phyloP scores from a whole-genome alignment of 2,797 vertebrate species.

The Sebastolobus alascanus region DNA sequence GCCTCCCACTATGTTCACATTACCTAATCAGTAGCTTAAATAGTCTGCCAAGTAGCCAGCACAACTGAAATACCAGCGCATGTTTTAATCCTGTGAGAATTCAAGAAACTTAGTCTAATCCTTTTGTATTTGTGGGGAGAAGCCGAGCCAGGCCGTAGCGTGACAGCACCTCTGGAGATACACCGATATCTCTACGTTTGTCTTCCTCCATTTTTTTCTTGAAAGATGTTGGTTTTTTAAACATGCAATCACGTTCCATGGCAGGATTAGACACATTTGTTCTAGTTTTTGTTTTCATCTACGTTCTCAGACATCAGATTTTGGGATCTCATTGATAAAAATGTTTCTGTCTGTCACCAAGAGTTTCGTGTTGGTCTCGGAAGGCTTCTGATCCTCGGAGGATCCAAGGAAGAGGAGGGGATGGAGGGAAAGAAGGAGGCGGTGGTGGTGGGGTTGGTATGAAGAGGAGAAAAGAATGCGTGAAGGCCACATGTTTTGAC shows the following conservation, averaged over 20 bases:
- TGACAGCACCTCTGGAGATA: constrained; percentile 67
- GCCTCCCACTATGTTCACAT: constrained; percentile 54
- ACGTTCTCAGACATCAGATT: constrained; percentile 73
- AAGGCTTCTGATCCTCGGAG: constrained; percentile 49
- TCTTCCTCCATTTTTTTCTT: constrained; percentile 16
- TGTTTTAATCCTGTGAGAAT: constrained; percentile 70
- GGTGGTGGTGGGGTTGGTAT: background rate
- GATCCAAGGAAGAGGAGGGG: constrained; percentile 8
- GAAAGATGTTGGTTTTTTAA: constrained; percentile 4
- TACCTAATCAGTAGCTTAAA: constrained; percentile 59
- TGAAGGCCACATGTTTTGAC: constrained; percentile 65
- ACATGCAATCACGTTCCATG: constrained; percentile 48
- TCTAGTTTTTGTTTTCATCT: constrained; percentile 53
- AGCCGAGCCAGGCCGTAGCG: constrained; percentile 49
- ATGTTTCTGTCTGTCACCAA: constrained; percentile 72
- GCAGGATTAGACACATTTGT: constrained; percentile 66
- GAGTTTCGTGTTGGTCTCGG: constrained; percentile 49
- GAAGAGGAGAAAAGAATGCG: constrained; percentile 57
- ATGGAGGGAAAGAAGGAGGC: background rate
- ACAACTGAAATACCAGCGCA: constrained; percentile 65
- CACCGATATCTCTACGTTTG: constrained; percentile 49
- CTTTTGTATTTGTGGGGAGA: constrained; percentile 58
- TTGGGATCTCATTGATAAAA: constrained; percentile 69
- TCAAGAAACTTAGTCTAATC: constrained; percentile 66
- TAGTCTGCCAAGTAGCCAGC: constrained; percentile 49